Percentiles rank a stretch among this genome's conserved stretches.
phyloP scores from a whole-genome alignment of 2,888 invertebrate species.

The Pseudoips prasinana region DNA sequence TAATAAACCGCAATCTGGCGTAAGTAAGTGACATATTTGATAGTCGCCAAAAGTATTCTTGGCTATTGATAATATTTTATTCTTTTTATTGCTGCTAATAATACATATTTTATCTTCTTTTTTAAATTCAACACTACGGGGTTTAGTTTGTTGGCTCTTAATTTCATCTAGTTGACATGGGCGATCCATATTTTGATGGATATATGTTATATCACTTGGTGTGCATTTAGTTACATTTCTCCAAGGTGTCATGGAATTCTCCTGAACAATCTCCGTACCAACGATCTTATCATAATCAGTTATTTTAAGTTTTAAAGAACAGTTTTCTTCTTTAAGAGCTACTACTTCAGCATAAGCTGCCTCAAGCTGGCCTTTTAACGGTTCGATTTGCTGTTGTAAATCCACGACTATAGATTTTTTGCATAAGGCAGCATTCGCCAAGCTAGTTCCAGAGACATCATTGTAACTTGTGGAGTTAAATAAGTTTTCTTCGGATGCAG shows the following conservation, averaged over 20 bases:
- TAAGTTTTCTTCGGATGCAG: conserved; percentile 1
- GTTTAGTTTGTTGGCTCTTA: neutral
- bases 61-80: neutral
- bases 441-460: neutral
- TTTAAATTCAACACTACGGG: neutral
- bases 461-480: conserved; percentile 2
- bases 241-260: neutral
- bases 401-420: conserved; percentile 1
- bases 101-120: neutral
- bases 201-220: too few relatives aligned
- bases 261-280: neutral
- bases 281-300: neutral
- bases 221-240: too few relatives aligned
- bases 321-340: too few relatives aligned
- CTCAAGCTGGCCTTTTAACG: conserved; percentile 1
- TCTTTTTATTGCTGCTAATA: conserved; percentile 1
- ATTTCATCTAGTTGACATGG: neutral
- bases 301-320: neutral
- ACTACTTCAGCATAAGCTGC: neutral
- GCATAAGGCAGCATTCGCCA: neutral
- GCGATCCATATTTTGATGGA: neutral
- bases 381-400: conserved; percentile 1
- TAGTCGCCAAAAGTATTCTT: neutral
- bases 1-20: neutral
- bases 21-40: neutral